Evolutionary conservation across 2,888 invertebrate genomes (phyloP), one percentile per base, ranked within the genome.

Genomic region (Drosophila quinaria): DNA sequence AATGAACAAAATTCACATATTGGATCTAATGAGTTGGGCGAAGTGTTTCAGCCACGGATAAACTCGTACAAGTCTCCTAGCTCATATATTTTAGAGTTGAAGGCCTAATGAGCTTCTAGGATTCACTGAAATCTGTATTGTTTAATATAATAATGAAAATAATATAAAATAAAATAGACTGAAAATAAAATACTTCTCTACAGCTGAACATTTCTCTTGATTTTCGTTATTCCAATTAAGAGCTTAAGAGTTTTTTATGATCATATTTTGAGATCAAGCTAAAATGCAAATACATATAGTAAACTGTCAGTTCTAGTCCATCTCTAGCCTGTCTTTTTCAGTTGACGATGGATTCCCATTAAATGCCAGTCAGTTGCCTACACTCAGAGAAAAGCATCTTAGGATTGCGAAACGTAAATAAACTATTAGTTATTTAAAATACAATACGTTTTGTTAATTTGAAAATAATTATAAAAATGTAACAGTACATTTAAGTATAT

Each of bases 271-370:
- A 22, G 0, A 22, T 25, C 25, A 25, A 25, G 6, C 25, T 25
- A 3, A 25, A 25, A 6, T 25, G 25, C 5, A 25, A 25, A 25
- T 25, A 25, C 4, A 22, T 22, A 19, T 19, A 3, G n/a, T n/a
- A n/a, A n/a, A n/a, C n/a, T n/a, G 73, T 65, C 56, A 61, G 65
- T 39, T 25, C 33, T 10, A 59, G 73, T 73, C 56, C 56, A 59
- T 39, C 35, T 22, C n/a, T 33, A 41, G 33, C 25, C 44, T 49
- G 33, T 17, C 54, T n/a, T 46, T 35, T 39, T 49, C 39, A 31
- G 46, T 41, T 41, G 56, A n/a, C 33, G 41, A 22, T 41, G 41
- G 31, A 50, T 51, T 42, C 42, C 56, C 10, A 55, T 33, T 44
- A 33, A 35, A 22, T 41, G 41, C 17, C 6, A 37, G 35, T 9